Base-by-base conservation (phyloP, 2,888 invertebrate genomes). In the Torymus auratus region DNA sequence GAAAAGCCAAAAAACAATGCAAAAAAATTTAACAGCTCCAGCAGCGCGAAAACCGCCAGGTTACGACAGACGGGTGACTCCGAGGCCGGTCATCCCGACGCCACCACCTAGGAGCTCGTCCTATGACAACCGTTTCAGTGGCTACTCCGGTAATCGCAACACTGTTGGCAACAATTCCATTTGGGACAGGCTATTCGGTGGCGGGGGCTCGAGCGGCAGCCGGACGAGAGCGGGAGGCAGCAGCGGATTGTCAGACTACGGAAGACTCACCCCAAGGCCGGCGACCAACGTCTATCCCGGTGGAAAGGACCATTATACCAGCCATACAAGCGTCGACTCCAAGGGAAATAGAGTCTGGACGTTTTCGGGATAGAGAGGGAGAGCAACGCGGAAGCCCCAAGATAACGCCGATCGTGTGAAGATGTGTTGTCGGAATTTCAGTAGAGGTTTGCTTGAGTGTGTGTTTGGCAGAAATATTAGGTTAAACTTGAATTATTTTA, bases 301-400 rank as follows among this genome's bases (percentile, higher is more conserved):
- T 41, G 84, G 85, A 75, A 83, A 82, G 73, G 84, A 83, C 56
- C 82, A 87, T 81, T 87, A 89, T 84, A 80, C 84, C n/a, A 88
- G 87, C 61, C 88, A 89, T 78, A 85, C 87, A 5, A 84, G 85
- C 2, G 82, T 83, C 12, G 89, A 90, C 76, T 78, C 81, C 11
- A 83, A 85, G 0, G 91, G 90, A 56, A 89, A 90, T 78, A 86
- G 87, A 78, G 84, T 88, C 53, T 91, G 90, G 89, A 90, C 86
- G 15, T 90, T 91, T 78, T 89, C 90, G 14, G 85, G 88, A 69
- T 80, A 68, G 53, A 65, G 41, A 41, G 41, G 17, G 17, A 50
- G 17, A 65, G 14, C 10, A 12, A 14, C 7, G 14, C 41, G 41
- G 41, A 41, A 41, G 7, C 7, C 41, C 41, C 41, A 41, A 41